Evolutionary conservation across 2,113 vertebrate species (phyloP), one percentile per base, ranked within the genome.

Genomic region (Alces alces): DNA sequence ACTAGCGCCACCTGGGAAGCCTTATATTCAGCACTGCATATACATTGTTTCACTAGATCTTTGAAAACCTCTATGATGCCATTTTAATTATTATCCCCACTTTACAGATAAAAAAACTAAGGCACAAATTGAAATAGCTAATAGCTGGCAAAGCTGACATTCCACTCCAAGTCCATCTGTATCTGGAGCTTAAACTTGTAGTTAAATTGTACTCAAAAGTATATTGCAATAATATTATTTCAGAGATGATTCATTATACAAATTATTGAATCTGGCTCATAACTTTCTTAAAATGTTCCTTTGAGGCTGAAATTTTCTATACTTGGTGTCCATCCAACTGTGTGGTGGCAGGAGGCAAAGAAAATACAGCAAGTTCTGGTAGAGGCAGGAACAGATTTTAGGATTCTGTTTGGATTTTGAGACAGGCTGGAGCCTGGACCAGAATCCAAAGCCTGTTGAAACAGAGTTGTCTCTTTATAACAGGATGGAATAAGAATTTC

Each of bases 311-410:
- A 98, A 97, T 98, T 97, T 97, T 98, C 95, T 98, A 97, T 97
- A 97, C 97, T 98, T 98, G 98, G 97, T 98, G 98, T 98, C 97
- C 98, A 98, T 98, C 98, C 98, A 98, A 98, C 91, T 98, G 86
- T 97, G 97, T 93, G 94, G 96, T 98, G 55, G 98, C 98, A 98
- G 98, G 97, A 98, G 98, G 98, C 97, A 98, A 97, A 95, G 98
- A 97, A 98, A 98, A 98, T 96, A 98, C 97, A 98, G 96, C 97
- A 97, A 97, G 96, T 97, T 98, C 98, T 98, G 98, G 92, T 93
- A 90, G 97, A 97, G 36, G 95, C 95, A 97, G 91, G 93, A 98
- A 98, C 97, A 98, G 98, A 98, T 98, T 98, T 98, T 93, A 96
- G 95, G 93, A 97, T 98, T 98, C 97, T 98, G 97, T 98, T 98